Evolutionary conservation across 2,113 vertebrate genomes (phyloP).

Genomic region (Origma solitaria): DNA sequence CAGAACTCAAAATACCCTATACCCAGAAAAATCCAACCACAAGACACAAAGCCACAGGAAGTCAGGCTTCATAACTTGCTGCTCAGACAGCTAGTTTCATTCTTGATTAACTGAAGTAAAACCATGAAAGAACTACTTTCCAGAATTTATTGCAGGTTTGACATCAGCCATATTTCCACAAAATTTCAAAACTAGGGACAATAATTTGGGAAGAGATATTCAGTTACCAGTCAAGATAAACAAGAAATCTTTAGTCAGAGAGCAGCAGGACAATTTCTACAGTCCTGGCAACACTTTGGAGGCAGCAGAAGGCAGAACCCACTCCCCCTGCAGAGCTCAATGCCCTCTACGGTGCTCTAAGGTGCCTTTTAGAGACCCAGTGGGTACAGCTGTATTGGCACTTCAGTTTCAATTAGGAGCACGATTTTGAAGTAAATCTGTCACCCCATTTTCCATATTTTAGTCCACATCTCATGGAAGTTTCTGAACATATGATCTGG

Average conservation of each 20-base stretch:
- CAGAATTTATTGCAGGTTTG: not conserved
- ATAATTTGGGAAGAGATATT: not conserved
- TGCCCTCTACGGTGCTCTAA: not conserved
- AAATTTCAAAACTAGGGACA: not conserved
- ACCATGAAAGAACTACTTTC: not conserved
- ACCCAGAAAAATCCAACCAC: constrained; percentile 5
- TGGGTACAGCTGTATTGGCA: not conserved
- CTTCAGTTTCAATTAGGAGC: not conserved
- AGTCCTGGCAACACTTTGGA: not conserved
- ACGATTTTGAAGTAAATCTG: not conserved
- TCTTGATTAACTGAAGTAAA: not conserved
- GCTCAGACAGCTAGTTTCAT: not conserved
- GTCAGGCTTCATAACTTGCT: not conserved
- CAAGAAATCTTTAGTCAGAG: not conserved
- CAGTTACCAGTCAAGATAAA: not conserved
- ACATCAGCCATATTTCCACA: not conserved
- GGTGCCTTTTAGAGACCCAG: not conserved
- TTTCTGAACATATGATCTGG: not conserved
- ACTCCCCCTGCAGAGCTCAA: accelerated
- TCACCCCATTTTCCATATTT: not conserved
- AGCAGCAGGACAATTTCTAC: not conserved
- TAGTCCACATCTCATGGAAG: not conserved
- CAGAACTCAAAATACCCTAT: not conserved
- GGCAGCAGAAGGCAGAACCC: not conserved
- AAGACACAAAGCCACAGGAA: constrained; percentile 39